Base-by-base conservation (phyloP, 2,113 vertebrate genomes). In the Synodontis membranacea region DNA sequence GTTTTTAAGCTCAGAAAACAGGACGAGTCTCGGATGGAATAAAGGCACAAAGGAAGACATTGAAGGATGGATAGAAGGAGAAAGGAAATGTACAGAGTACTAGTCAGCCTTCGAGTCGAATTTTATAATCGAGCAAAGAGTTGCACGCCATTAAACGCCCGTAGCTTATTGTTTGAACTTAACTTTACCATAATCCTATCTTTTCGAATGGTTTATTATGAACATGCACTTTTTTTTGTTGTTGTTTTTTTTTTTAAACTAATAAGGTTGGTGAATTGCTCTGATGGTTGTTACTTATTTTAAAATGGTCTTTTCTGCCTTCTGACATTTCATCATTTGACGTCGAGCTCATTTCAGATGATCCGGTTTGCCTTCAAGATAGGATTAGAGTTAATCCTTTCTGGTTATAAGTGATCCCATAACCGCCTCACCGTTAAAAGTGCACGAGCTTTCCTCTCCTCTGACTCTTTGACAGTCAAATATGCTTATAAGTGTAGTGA, bases 351-450 rank as follows among this genome's bases (percentile, higher is more conserved):
- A 74, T 66, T 90, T 86, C 89, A 90, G 88, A 93, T 95, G 90
- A 93, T 95, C 91, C 93, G 92, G 91, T 93, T 93, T 93, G 92
- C 90, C 92, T 88, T 86, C 87, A 87, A 88, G 86, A 89, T 50
- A 28, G 91, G 91, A 93, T 95, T 94, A 92, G 89, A 88, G 90
- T 90, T 92, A 92, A 94, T 94, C 91, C 91, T 86, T 91, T 91
- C 86, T 91, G 89, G 89, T 92, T 94, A 92, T 92, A 93, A 93
- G 88, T 52, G 28, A 86, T 87, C 86, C 62, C 90, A 88, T 83
- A 89, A 85, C 82, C 84, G 89, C 91, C 88, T 86, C 84, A 88
- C 84, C 92, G 80, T 91, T 86, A 34, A 85, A 84, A n/a, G 72
- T 15, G 83, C 89, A 62, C 54, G 60, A 34, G 62, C 75, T 28